Evolutionary conservation across 1,140 invertebrate species (phyloP), one percentile per base, ranked within the genome.

Genomic region (Eulimnadia texana): DNA sequence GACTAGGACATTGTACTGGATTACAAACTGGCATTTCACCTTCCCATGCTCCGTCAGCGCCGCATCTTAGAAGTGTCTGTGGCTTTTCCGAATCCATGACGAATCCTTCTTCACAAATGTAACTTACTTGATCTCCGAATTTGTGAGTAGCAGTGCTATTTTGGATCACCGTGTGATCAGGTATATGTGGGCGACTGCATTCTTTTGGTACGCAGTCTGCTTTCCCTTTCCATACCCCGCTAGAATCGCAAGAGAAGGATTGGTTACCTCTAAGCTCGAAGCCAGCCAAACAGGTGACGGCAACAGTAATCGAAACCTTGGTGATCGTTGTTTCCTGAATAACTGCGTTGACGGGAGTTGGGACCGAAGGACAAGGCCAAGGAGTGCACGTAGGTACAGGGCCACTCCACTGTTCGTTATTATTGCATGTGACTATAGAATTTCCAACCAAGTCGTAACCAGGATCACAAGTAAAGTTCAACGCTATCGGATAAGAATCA

Each of bases 81-180:
- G 13, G n/a, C 19, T 50, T 23, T 24, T 42, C 23, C 3, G 71
- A 72, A 22, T 67, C 60, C 10, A 74, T 51, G 27, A 64, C 63
- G 62, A 70, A 73, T 2, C 75, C 74, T 19, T 64, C 58, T 20
- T 70, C 64, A 65, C 75, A 76, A n/a, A 54, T 59, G 62, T 70
- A 76, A 3, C 59, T 62, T 10, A 72, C 61, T 19, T 62, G 65
- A 24, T 68, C 65, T 3, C 67, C 68, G 50, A 2, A 61, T 22
- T 29, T 3, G 29, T 29, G 53, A 10, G 16, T 3, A 19, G 6
- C 23, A 42, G 16, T 42, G 16, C 16, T 42, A 42, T 42, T 9
- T 16, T 9, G 33, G 6, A 42, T 9, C 6, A 42, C 33, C 6
- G 33, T 42, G 16, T 42, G 33, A 9, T 42, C 16, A 6, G 33